phyloP scores from a whole-genome alignment of 2,888 invertebrate genomes.

The Ametastegia equiseti region DNA sequence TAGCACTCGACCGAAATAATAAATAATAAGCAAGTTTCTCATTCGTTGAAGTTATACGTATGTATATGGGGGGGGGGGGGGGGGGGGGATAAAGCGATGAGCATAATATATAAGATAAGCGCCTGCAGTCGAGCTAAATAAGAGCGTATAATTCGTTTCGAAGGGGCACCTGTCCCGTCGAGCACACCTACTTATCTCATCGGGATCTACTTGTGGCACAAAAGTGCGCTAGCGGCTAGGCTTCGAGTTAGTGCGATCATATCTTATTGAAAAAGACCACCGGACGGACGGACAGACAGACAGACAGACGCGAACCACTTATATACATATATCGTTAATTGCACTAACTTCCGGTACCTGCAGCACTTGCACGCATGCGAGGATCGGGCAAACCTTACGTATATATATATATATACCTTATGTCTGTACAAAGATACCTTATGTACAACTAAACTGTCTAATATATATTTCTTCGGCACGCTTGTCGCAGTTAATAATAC shows the following conservation, averaged over 20 bases:
- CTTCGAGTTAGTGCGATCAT: conserved; percentile 68
- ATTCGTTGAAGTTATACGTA: too few species aligned
- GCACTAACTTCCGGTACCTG: conserved; percentile 73
- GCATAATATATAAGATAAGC: conserved; percentile 19
- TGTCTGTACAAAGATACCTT: too few species aligned
- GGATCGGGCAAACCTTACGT: conserved; percentile 19
- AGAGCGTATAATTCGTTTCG: conserved; percentile 72
- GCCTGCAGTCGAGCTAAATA: conserved; percentile 59
- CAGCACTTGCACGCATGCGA: conserved; percentile 60
- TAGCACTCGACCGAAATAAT: too few species aligned
- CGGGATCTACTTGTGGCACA: conserved; percentile 62
- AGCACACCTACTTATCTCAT: conserved; percentile 64
- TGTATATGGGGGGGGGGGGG: too few species aligned
- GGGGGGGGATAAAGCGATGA: neutral
- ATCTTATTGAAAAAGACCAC: conserved; percentile 70
- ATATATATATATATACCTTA: neutral
- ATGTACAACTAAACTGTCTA: neutral
- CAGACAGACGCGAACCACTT: conserved; percentile 76
- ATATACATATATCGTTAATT: conserved; percentile 76
- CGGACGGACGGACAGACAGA: conserved; percentile 75
- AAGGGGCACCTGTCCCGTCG: conserved; percentile 72
- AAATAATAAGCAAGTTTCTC: too few species aligned
- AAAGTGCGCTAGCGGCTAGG: conserved; percentile 60
- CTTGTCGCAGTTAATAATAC: too few species aligned
- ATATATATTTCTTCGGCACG: neutral